Conservation (phyloP, 2,888 invertebrate genomes). For the Zootermopsis nevadensis region DNA sequence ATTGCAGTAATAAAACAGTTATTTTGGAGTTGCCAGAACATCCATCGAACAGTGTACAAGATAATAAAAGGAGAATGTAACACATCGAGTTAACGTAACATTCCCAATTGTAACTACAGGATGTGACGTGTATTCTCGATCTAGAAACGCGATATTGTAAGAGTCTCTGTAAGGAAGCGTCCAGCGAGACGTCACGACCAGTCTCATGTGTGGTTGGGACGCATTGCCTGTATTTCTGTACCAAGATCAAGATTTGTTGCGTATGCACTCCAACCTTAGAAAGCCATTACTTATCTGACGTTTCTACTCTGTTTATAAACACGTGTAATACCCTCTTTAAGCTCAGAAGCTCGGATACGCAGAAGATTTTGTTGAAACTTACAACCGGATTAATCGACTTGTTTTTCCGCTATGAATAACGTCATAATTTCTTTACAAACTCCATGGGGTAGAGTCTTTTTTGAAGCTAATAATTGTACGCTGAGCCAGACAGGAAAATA, state of each 20-base stretch:
- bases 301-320: background rate
- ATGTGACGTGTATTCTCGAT: background rate
- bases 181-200: no score
- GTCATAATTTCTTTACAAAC: no score
- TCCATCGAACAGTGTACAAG: background rate
- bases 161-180: no score
- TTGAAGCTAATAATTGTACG: no score
- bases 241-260: background rate
- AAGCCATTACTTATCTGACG: background rate
- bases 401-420: background rate
- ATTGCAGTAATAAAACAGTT: constrained; percentile 25
- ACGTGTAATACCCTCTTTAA: background rate
- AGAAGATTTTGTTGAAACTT: background rate
- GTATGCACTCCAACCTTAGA: background rate
- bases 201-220: no score
- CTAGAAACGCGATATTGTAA: background rate
- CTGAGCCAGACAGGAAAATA: no score
- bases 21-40: constrained; percentile 21
- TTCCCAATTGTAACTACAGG: background rate
- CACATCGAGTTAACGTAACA: background rate
- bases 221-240: background rate
- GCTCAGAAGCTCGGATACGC: background rate
- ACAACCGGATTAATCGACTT: background rate
- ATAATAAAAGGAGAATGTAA: constrained; percentile 1
- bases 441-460: no score